Conservation (phyloP, 1,140 invertebrate species). For the Tetranychus urticae region DNA sequence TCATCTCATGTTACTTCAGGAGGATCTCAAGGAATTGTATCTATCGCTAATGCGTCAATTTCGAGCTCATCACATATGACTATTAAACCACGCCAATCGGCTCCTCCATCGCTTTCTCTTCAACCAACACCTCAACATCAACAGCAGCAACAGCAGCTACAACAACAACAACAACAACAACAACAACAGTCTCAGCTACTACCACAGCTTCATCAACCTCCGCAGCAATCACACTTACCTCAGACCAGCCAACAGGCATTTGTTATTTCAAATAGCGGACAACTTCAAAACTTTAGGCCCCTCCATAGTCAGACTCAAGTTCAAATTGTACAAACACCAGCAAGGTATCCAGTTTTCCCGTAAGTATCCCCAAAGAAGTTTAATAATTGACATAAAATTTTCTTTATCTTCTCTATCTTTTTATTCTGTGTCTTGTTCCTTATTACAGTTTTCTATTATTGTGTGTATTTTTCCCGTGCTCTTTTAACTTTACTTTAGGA, state of each 20-base stretch:
- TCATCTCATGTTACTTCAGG: background rate
- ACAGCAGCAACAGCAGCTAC: background rate
- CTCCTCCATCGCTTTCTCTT: background rate
- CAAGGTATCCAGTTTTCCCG: background rate
- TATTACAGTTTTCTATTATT: no score
- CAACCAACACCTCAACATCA: constrained; percentile 7
- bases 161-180: constrained; percentile 2
- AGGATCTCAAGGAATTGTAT: background rate
- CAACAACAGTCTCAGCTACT: background rate
- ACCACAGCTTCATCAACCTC: background rate
- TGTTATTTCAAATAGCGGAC: no score
- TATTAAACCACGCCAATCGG: background rate
- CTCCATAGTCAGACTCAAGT: background rate
- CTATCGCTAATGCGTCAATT: background rate
- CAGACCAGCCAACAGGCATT: background rate
- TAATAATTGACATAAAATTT: background rate
- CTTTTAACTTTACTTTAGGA: background rate
- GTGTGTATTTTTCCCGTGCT: background rate
- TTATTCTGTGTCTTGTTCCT: background rate
- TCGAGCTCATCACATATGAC: background rate
- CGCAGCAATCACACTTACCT: background rate
- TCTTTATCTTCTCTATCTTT: background rate
- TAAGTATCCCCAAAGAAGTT: background rate
- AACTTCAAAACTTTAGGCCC: background rate
- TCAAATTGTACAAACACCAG: background rate